Conservation (phyloP, 2,797 vertebrate genomes). For the Phrynocephalus vlangalii region DNA sequence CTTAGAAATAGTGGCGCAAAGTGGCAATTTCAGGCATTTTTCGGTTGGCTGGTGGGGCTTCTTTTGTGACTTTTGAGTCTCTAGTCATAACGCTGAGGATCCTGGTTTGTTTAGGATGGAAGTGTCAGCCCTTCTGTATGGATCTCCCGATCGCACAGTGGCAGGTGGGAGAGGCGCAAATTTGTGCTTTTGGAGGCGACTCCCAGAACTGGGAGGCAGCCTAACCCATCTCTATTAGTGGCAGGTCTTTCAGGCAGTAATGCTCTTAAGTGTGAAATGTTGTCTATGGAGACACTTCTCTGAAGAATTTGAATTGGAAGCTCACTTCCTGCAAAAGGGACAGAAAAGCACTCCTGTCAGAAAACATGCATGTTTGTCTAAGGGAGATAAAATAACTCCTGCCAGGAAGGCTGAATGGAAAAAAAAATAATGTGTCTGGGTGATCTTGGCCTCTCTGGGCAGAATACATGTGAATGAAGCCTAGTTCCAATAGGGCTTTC, state of each 20-base stretch:
- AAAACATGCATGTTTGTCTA: constrained; percentile 35
- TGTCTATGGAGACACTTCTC: constrained; percentile 20
- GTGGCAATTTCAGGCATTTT: constrained; percentile 32
- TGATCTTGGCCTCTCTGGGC: constrained; percentile 52
- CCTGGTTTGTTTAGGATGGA: not conserved
- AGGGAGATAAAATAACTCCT: constrained; percentile 35
- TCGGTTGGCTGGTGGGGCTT: not conserved
- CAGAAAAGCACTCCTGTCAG: constrained; percentile 42
- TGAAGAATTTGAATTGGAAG: constrained; percentile 63
- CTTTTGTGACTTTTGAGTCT: not conserved
- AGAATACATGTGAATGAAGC: constrained; percentile 11
- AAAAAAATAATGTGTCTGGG: constrained; percentile 56
- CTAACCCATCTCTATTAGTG: not conserved
- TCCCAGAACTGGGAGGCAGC: no score
- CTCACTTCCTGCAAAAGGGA: constrained; percentile 55
- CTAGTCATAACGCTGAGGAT: not conserved
- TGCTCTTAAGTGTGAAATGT: constrained; percentile 6
- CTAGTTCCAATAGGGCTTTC: constrained; percentile 26
- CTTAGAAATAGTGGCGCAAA: constrained; percentile 38
- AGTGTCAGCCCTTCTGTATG: not conserved
- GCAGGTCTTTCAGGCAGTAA: not conserved
- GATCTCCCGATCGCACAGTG: not conserved
- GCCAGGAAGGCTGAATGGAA: constrained; percentile 39
- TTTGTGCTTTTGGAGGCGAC: no score
- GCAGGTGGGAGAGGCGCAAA: not conserved